Conservation (phyloP, 1,140 invertebrate genomes). For the Hylaeus volcanicus region DNA sequence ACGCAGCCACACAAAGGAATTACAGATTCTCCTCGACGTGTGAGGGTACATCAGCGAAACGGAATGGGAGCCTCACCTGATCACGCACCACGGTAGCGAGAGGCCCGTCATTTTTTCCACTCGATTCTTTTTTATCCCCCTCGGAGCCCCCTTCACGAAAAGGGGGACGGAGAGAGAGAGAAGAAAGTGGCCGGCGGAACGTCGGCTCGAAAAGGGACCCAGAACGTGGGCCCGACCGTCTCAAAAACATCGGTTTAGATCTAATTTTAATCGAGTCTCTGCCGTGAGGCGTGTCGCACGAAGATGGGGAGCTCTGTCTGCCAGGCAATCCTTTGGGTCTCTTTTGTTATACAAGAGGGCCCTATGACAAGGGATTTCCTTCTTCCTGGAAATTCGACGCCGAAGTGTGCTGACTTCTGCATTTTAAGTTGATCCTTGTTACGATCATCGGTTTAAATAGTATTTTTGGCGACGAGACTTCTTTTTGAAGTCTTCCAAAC, state of each 20-base stretch:
- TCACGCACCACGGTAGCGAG: slow-evolving; percentile 74
- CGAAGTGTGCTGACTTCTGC: too few relatives aligned
- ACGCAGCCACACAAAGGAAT: slow-evolving; percentile 24
- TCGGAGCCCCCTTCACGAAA: slow-evolving; percentile 25
- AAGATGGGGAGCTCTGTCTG: neutral
- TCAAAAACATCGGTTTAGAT: slow-evolving; percentile 72
- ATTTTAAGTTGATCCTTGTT: too few relatives aligned
- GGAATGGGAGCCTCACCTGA: slow-evolving; percentile 56
- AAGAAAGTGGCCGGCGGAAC: slow-evolving; percentile 32
- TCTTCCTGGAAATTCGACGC: neutral
- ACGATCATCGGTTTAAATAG: too few relatives aligned
- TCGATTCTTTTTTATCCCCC: slow-evolving; percentile 62
- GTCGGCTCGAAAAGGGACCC: neutral
- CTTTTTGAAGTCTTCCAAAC: too few relatives aligned
- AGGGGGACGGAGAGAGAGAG: slow-evolving; percentile 27
- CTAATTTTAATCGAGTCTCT: slow-evolving; percentile 68
- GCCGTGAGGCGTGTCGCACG: slow-evolving; percentile 8
- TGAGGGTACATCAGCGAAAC: neutral
- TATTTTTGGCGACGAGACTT: too few relatives aligned
- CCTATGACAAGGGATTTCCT: neutral
- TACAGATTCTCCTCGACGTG: slow-evolving; percentile 15
- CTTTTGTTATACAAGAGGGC: neutral
- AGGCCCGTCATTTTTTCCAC: slow-evolving; percentile 74
- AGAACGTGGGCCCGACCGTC: slow-evolving; percentile 44
- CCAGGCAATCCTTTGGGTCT: slow-evolving; percentile 8